Percentiles rank a stretch among this genome's conserved stretches.
Evolutionary conservation across 2,888 invertebrate genomes (phyloP).

Genomic region (Tineola bisselliella): DNA sequence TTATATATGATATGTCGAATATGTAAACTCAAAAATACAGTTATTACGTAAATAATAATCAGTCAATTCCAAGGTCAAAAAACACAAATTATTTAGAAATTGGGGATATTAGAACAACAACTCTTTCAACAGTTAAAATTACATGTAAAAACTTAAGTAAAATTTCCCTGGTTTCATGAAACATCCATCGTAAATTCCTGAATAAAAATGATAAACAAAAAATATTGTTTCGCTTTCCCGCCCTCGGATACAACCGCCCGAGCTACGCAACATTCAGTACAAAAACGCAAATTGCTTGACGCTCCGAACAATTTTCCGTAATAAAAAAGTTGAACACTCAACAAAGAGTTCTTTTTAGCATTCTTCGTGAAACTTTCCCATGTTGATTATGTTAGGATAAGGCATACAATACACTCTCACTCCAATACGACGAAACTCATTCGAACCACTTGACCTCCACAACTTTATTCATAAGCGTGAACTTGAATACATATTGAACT

Average conservation of each 20-base stretch:
- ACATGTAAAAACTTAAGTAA: background rate
- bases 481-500: no score
- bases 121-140: background rate
- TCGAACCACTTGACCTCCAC: background rate
- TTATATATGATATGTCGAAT: background rate
- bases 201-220: constrained; percentile 7
- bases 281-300: constrained; percentile 11
- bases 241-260: background rate
- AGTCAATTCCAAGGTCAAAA: background rate
- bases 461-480: no score
- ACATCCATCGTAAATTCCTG: background rate
- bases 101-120: background rate
- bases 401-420: background rate
- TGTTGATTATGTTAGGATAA: constrained; percentile 23
- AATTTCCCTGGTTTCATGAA: background rate
- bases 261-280: constrained; percentile 5
- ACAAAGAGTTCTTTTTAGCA: constrained; percentile 20
- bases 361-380: constrained; percentile 20
- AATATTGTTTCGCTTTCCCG: background rate
- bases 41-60: background rate
- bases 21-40: background rate
- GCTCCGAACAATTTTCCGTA: constrained; percentile 14
- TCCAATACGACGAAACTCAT: background rate
- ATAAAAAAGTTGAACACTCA: constrained; percentile 22
- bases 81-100: background rate